These are phyloP conservation scores for Cephalopholis sonnerati DNA, from an alignment of 2,113 vertebrate species.

Conservation along the genomic window DNA sequence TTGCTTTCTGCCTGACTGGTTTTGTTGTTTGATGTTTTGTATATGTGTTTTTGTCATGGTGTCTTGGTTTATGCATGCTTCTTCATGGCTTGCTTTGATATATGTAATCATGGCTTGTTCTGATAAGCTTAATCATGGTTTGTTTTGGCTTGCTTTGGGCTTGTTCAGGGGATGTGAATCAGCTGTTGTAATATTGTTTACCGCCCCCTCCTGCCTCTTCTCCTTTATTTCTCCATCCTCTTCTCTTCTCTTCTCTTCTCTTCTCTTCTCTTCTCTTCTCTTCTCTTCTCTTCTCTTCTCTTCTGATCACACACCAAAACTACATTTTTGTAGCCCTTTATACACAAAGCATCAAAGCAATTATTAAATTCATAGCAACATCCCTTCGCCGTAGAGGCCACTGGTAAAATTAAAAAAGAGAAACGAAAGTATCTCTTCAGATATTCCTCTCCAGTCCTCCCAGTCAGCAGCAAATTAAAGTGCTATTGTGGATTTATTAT, in stretches of 20 bases:
- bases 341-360: background rate
- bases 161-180: slow-evolving; percentile 55
- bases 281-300: background rate
- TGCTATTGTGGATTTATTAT: background rate
- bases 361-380: background rate
- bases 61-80: slow-evolving; percentile 62
- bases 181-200: slow-evolving; percentile 54
- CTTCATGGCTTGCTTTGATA: slow-evolving; percentile 64
- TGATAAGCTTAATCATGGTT: slow-evolving; percentile 61
- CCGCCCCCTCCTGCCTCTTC: background rate
- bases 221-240: background rate
- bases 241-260: background rate
- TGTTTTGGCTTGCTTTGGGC: slow-evolving; percentile 57
- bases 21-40: slow-evolving; percentile 59
- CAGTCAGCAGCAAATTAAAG: background rate
- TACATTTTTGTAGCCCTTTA: slow-evolving; percentile 14
- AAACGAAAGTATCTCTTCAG: background rate
- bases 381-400: background rate
- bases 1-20: slow-evolving; percentile 46
- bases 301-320: slow-evolving; percentile 4
- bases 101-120: slow-evolving; percentile 63
- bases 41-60: slow-evolving; percentile 46
- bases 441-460: background rate
- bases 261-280: slow-evolving; percentile 3
- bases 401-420: background rate